These are phyloP conservation scores for Pituophis catenifer DNA, from an alignment of 2,113 vertebrate species.

Conservation along the genomic window DNA sequence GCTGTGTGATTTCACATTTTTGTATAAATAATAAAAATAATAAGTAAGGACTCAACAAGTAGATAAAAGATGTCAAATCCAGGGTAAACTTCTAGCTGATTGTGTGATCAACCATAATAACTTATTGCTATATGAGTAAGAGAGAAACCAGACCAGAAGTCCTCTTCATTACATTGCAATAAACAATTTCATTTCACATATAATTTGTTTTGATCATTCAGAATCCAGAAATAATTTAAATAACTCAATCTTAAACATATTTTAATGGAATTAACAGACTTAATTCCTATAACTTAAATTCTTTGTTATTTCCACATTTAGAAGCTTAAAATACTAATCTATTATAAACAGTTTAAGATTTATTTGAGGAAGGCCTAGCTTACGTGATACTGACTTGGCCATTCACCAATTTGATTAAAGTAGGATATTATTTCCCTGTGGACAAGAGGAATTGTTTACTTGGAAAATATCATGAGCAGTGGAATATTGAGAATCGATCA, in stretches of 20 bases:
- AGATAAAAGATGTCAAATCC: background rate
- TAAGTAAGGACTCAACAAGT: background rate
- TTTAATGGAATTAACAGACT: conserved; percentile 5
- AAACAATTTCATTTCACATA: conserved; percentile 32
- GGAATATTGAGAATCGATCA: conserved; percentile 53
- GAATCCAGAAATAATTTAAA: background rate
- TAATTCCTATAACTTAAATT: background rate
- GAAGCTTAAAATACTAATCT: conserved; percentile 44
- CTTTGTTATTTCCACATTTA: conserved; percentile 13
- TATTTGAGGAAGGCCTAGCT: conserved; percentile 31
- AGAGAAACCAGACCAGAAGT: background rate
- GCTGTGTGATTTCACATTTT: background rate
- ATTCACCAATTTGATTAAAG: conserved; percentile 52
- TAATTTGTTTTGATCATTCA: conserved; percentile 20
- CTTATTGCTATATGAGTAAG: background rate
- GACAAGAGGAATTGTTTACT: conserved; percentile 53
- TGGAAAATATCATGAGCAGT: conserved; percentile 52
- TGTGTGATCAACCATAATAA: background rate
- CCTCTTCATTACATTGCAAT: conserved; percentile 19
- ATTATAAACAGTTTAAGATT: conserved; percentile 55
- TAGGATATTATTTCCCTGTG: conserved; percentile 59
- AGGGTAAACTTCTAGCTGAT: background rate
- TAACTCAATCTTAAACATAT: background rate
- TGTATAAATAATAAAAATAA: background rate
- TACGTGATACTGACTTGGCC: conserved; percentile 37